A percentile compares a stretch with the other conserved stretches of the same genome.
Evolutionary conservation across 2,888 invertebrate genomes (phyloP).

Genomic region (Yponomeuta malinellus): DNA sequence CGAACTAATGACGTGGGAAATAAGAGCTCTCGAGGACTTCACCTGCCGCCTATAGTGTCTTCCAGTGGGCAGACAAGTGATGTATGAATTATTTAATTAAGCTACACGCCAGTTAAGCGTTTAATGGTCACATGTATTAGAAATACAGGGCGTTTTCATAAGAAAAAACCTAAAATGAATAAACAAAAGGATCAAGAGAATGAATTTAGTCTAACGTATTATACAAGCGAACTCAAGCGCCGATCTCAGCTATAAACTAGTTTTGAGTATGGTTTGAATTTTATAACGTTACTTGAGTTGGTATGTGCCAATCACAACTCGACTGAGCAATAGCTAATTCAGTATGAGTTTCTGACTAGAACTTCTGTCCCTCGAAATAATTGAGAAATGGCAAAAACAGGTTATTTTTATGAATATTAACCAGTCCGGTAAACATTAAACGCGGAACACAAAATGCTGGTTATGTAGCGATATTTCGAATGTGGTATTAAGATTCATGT

Average conservation of each 20-base stretch:
- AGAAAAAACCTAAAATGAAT: neutral
- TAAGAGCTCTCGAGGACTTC: neutral
- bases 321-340: no score
- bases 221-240: no score
- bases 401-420: neutral
- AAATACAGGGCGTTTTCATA: neutral
- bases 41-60: constrained; percentile 29
- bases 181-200: neutral
- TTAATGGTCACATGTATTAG: neutral
- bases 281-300: no score
- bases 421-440: neutral
- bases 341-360: neutral
- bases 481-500: no score
- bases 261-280: no score
- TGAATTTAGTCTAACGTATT: no score
- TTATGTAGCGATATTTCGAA: neutral
- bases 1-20: neutral
- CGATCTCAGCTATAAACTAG: no score
- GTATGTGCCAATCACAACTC: no score
- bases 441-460: neutral
- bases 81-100: constrained; percentile 13
- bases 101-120: constrained; percentile 7
- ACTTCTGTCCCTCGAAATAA: neutral
- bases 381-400: neutral
- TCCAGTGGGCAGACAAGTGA: constrained; percentile 29